Evolutionary conservation across 2,113 vertebrate species (phyloP).

Genomic region (Onychostruthus taczanowskii): DNA sequence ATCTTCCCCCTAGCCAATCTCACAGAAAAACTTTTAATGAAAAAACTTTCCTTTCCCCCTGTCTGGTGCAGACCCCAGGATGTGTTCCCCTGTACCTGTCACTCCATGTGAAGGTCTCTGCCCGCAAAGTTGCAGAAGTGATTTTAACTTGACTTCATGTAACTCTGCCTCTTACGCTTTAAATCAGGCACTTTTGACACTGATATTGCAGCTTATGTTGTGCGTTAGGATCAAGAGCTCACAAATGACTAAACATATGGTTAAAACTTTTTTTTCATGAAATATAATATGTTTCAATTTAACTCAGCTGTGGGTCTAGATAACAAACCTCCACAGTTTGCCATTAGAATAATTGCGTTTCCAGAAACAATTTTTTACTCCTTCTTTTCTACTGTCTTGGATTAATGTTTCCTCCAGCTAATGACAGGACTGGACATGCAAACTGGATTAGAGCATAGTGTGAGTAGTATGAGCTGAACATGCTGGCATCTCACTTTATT

Average conservation of each 20-base stretch:
- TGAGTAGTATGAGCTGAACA: background rate
- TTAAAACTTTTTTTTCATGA: constrained; percentile 30
- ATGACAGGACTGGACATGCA: constrained; percentile 51
- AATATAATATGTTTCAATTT: constrained; percentile 60
- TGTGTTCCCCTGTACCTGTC: background rate
- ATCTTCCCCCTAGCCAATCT: background rate
- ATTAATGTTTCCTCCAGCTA: constrained; percentile 38
- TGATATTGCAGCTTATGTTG: constrained; percentile 56
- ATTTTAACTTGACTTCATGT: background rate
- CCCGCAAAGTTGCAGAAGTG: background rate
- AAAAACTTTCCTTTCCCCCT: constrained; percentile 52
- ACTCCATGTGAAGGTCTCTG: background rate
- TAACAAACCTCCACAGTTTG: constrained; percentile 5
- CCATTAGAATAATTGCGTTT: constrained; percentile 28
- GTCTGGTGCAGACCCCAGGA: background rate
- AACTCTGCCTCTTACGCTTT: constrained; percentile 26
- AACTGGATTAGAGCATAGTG: constrained; percentile 35
- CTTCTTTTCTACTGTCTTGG: constrained; percentile 32
- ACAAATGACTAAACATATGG: constrained; percentile 55
- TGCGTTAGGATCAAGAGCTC: constrained; percentile 62
- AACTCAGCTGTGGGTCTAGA: constrained; percentile 40
- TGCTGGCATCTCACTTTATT: background rate
- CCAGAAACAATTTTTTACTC: constrained; percentile 47
- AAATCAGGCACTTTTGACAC: constrained; percentile 41
- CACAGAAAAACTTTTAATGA: constrained; percentile 42